Percentiles rank a stretch among this genome's conserved stretches.
These are phyloP conservation scores for Ateles fusciceps DNA, from an alignment of 2,797 vertebrate species.

Conservation along the genomic window DNA sequence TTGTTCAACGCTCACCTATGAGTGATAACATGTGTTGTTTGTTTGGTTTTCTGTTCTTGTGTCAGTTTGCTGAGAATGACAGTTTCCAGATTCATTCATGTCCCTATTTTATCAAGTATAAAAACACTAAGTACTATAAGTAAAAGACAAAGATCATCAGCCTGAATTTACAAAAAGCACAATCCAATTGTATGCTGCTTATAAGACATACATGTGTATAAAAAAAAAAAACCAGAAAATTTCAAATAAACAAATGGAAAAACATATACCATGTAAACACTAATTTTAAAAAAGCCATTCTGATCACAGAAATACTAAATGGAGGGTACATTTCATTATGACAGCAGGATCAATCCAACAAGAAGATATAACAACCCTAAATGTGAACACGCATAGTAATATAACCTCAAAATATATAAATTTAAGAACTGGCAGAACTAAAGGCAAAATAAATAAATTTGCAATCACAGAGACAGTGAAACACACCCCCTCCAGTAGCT, in stretches of 20 bases:
- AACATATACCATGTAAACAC: neutral
- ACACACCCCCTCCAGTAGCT: neutral
- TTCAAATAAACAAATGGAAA: neutral
- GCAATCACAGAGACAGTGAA: neutral
- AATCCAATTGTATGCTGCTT: neutral
- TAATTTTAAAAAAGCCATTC: neutral
- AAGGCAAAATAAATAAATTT: neutral
- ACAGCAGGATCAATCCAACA: neutral
- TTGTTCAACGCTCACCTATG: no score
- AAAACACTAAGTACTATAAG: neutral
- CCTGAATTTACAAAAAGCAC: constrained; percentile 27
- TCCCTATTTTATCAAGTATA: neutral
- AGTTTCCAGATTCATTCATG: no score
- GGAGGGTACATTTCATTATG: neutral
- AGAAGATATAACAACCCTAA: neutral
- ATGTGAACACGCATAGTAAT: neutral
- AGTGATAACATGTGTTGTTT: no score
- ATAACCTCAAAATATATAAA: neutral
- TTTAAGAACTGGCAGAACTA: neutral
- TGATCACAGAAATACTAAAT: neutral
- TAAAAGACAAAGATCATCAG: neutral
- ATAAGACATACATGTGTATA: neutral
- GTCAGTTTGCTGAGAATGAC: no score
- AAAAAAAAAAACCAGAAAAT: neutral
- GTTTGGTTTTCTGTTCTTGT: no score